phyloP scores from a whole-genome alignment of 2,113 vertebrate species.

The human region DNA sequence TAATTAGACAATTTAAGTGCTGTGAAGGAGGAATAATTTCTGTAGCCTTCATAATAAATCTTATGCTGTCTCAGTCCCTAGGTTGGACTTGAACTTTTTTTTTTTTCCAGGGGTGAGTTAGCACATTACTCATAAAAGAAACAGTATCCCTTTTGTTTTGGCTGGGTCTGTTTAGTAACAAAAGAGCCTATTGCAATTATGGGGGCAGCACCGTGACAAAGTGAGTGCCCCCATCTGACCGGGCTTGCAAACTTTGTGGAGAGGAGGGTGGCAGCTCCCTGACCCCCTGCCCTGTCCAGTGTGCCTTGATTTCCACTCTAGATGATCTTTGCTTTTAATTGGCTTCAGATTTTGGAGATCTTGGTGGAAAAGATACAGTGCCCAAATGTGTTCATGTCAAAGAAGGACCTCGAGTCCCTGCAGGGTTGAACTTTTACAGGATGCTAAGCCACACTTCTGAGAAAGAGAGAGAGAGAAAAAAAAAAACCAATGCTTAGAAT shows the following conservation, averaged over 20 bases:
- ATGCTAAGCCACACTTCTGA: not conserved
- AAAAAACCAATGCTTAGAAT: too few species aligned
- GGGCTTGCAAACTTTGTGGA: constrained; percentile 62
- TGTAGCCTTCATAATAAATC: constrained; percentile 97
- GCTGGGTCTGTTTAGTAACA: constrained; percentile 96
- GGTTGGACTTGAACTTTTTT: constrained; percentile 87
- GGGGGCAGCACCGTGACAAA: constrained; percentile 81
- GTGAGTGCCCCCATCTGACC: constrained; percentile 71
- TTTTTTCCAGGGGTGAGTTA: constrained; percentile 84
- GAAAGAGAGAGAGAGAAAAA: too few species aligned
- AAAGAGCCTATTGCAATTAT: constrained; percentile 81
- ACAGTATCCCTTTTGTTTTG: constrained; percentile 95
- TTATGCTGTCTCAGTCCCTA: constrained; percentile 94
- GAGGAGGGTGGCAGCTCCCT: constrained; percentile 68
- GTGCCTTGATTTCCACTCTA: constrained; percentile 65
- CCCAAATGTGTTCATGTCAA: not conserved
- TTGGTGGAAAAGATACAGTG: constrained; percentile 9
- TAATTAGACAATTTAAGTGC: constrained; percentile 99
- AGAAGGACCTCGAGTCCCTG: not conserved
- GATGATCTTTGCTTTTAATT: constrained; percentile 40
- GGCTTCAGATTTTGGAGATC: constrained; percentile 67
- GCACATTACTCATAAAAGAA: constrained; percentile 96
- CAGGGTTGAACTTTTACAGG: not conserved
- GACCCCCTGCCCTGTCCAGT: constrained; percentile 43
- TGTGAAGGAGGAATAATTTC: constrained; percentile 98